Evolutionary conservation across 2,888 invertebrate species (phyloP), one percentile per base, ranked within the genome.

Genomic region (Graphium colonna): DNA sequence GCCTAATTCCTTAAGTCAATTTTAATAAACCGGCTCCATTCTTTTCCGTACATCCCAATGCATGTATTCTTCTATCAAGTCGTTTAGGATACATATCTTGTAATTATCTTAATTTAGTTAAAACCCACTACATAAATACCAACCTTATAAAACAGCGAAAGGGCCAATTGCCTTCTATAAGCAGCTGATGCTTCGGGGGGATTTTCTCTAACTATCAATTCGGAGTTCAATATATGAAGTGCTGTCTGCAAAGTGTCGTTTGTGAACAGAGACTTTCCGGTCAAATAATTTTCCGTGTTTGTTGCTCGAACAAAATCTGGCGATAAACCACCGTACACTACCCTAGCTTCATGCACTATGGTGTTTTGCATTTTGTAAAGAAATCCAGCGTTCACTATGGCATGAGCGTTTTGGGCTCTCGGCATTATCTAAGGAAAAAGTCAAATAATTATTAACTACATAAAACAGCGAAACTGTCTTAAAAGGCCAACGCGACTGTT

Each of bases 371-470:
- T 51, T 59, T 69, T 62, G 41, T 93, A 89, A 0, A 93, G 72
- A 67, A 95, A 95, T 10, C 92, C 95, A n/a, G 94, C 94, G 66
- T 94, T 94, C 0, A 95, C 92, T 58, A 93, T 90, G 0, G 95
- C 94, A 64, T 93, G 93, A 0, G 94, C 92, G 66, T 94, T 94
- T 81, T 94, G 93, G 1, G 92, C 91, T 57, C 94, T 82, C 0
- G 93, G 92, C 91, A 93, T 93, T 42, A 95, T 92, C 94, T 95
- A 67, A 3, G 12, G 12, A n/a, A 36, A 18, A 65, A 51, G 21
- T n/a, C n/a, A n/a, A n/a, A n/a, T n/a, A n/a, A n/a, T n/a, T n/a
- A n/a, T n/a, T n/a, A n/a, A n/a, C n/a, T n/a, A n/a, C n/a, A n/a
- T n/a, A n/a, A n/a, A n/a, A n/a, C n/a, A n/a, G n/a, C n/a, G n/a